Conservation (phyloP, 2,113 vertebrate species). For the Sceloporus undulatus region DNA sequence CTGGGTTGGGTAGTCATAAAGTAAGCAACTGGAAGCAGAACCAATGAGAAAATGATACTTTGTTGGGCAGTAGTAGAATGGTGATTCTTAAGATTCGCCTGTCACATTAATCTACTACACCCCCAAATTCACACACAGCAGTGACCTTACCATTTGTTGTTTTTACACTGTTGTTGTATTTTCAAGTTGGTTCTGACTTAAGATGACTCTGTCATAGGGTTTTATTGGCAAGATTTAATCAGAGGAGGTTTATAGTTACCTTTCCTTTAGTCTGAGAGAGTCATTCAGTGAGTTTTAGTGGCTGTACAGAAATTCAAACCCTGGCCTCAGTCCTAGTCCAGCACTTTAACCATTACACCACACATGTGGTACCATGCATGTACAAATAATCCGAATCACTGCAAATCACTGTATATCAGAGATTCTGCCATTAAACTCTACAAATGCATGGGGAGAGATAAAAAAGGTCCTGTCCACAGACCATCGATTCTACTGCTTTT, state of each 20-base stretch:
- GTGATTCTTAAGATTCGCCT: background rate
- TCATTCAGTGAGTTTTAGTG: too few relatives aligned
- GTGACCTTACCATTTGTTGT: background rate
- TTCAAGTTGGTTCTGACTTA: too few relatives aligned
- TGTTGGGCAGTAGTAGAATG: background rate
- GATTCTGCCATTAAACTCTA: too few relatives aligned
- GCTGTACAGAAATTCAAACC: too few relatives aligned
- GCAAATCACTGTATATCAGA: background rate
- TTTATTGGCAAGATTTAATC: too few relatives aligned
- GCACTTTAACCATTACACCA: too few relatives aligned
- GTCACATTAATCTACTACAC: background rate
- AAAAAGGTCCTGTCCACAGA: background rate
- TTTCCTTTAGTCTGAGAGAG: too few relatives aligned
- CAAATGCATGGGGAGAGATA: background rate
- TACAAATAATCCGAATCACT: background rate
- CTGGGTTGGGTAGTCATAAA: background rate
- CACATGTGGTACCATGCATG: background rate
- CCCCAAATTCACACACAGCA: background rate
- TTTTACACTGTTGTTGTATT: too few relatives aligned
- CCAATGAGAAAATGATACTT: background rate
- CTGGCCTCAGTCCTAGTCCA: too few relatives aligned
- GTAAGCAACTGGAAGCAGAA: background rate
- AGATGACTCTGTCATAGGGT: too few relatives aligned
- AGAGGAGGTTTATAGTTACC: too few relatives aligned
- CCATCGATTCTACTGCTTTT: too few relatives aligned